A percentile compares a stretch with the other conserved stretches of the same genome.
phyloP scores from a whole-genome alignment of 2,113 vertebrate species.

The Psettodes erumei region DNA sequence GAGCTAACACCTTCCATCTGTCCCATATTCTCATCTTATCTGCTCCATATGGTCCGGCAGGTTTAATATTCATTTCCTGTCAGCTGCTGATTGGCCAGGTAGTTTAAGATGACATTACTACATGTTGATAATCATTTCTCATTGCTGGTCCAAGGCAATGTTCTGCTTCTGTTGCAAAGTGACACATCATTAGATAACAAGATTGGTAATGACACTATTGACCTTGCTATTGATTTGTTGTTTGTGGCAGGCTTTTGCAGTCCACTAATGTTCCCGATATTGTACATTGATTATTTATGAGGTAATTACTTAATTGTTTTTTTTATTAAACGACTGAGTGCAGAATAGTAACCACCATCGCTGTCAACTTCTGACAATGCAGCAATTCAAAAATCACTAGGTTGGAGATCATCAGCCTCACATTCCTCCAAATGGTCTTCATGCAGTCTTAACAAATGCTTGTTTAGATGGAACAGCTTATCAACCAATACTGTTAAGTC shows the following conservation, averaged over 20 bases:
- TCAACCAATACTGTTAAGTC: slow-evolving; percentile 37
- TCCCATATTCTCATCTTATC: slow-evolving; percentile 36
- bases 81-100: not conserved
- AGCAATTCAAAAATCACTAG: not conserved
- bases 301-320: slow-evolving; percentile 39
- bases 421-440: slow-evolving; percentile 39
- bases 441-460: slow-evolving; percentile 60
- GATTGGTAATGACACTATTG: slow-evolving; percentile 6
- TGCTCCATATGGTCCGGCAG: not conserved
- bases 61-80: not conserved
- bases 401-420: not conserved
- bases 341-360: not conserved
- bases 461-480: slow-evolving; percentile 53
- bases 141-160: not conserved
- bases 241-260: slow-evolving; percentile 9
- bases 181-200: not conserved
- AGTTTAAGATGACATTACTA: not conserved
- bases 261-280: slow-evolving; percentile 15
- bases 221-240: slow-evolving; percentile 30
- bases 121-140: not conserved
- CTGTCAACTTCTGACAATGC: not conserved
- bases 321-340: not conserved
- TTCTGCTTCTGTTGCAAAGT: slow-evolving; percentile 3
- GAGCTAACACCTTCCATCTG: no score
- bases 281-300: slow-evolving; percentile 29